Evolutionary conservation across 2,113 vertebrate genomes (phyloP), one percentile per base, ranked within the genome.

Genomic region (Riparia riparia): DNA sequence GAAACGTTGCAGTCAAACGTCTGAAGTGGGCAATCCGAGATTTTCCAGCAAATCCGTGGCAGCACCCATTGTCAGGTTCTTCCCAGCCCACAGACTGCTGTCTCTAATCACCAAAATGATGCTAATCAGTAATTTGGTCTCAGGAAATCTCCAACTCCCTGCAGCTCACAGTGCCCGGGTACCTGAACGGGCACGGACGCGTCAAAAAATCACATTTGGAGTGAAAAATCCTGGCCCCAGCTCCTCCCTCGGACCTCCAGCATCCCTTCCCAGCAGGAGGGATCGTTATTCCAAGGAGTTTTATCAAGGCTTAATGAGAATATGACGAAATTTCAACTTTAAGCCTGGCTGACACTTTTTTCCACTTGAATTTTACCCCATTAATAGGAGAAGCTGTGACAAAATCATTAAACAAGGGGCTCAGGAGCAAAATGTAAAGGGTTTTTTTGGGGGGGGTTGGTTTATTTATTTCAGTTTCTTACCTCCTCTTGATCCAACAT

Each of bases 401-500:
- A 68, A 44, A 51, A 76, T 24, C 16, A 61, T 37, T 15, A 42
- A 82, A 74, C 10, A 32, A 79, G 17, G 31, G 17, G 26, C 50
- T 50, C 77, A 29, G 12, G 10, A 72, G 39, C 14, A 86, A 78
- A 93, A 79, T 19, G 20, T 8, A 24, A 61, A n/a, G 31, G 31
- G 31, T 13, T 18, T 14, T 64, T 17, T 7, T 8, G 14, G 53
- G 28, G 53, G 28, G 2, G 7, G 24, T 10, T 34, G 25, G 7
- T 50, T 80, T 29, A 5, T 32, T 50, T 31, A 17, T 77, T 70
- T 60, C 44, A 1, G 4, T 9, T 93, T 64, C 93, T 98, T 97
- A 99, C 99, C 99, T 99, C 99, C 51, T 99, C 99, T 97, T 99
- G 99, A 71, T 99, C 99, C 74, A 98, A 91, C 98, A 99, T 99